phyloP scores from a whole-genome alignment of 1,140 invertebrate species.

The Drosophila persimilis region DNA sequence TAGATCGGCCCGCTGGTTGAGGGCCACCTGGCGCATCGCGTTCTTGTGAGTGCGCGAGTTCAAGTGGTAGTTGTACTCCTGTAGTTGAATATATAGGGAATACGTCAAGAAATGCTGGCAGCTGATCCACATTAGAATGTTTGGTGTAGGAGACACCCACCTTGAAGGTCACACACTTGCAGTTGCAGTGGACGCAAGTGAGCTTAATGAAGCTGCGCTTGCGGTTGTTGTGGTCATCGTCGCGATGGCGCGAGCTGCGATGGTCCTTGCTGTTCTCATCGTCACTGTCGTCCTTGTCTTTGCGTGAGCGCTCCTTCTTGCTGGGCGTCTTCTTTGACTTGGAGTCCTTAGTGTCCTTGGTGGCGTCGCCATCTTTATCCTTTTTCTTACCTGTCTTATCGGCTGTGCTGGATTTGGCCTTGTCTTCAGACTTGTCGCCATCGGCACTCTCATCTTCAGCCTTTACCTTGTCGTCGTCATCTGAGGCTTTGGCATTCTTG shows the following conservation, averaged over 20 bases:
- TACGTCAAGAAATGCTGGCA: background rate
- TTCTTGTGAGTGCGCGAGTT: constrained; percentile 87
- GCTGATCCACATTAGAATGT: no score
- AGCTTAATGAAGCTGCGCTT: constrained; percentile 87
- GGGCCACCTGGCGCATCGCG: constrained; percentile 88
- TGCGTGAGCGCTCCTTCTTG: constrained; percentile 70
- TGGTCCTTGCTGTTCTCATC: constrained; percentile 70
- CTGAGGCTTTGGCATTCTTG: constrained; percentile 75
- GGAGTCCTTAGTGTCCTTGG: constrained; percentile 43
- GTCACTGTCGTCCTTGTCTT: constrained; percentile 69
- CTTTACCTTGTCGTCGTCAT: constrained; percentile 82
- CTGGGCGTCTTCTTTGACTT: constrained; percentile 65
- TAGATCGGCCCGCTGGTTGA: constrained; percentile 88
- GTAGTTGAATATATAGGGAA: constrained; percentile 3
- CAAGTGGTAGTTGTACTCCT: constrained; percentile 89
- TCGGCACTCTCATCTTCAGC: constrained; percentile 43
- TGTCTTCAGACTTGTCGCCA: constrained; percentile 62
- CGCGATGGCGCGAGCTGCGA: constrained; percentile 64
- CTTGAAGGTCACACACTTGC: constrained; percentile 89
- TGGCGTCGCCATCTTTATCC: constrained; percentile 62
- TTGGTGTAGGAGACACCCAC: constrained; percentile 72
- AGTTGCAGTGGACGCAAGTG: constrained; percentile 89
- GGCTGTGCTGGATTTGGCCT: constrained; percentile 45
- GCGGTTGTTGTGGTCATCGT: constrained; percentile 72
- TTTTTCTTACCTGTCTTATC: constrained; percentile 79